Base-by-base conservation (phyloP, 2,888 invertebrate genomes). In the Macropis europaea region DNA sequence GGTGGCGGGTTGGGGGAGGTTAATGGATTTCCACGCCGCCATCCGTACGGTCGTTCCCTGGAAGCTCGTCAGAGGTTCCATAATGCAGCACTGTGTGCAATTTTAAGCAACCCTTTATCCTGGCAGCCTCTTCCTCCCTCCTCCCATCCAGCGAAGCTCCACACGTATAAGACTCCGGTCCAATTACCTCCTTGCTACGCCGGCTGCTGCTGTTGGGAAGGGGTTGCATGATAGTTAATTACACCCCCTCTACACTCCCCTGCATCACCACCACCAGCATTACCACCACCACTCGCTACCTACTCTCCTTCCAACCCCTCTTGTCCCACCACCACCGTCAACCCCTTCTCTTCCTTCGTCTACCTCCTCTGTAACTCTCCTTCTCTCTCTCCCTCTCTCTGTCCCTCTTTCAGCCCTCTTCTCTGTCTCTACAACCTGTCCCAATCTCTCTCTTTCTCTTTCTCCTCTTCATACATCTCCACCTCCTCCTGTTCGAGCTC, bases 181-280 rank as follows among this genome's bases (percentile, higher is more conserved):
- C 88, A 89, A 89, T 89, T 89, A 89, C 88, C 88, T 88, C 87
- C 88, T 89, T 87, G 88, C 87, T 89, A 87, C 86, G 87, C 87
- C 87, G 86, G 85, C 86, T 86, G 84, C 83, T 82, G 82, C 82
- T 85, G 85, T 84, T 83, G 84, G 84, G 85, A 85, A 84, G 88
- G 87, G 87, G 86, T 87, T 86, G 88, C 88, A 88, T 88, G 89
- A 88, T 89, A 88, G 89, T 89, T 89, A 89, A 89, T 89, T 89
- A 88, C 89, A 87, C 86, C 88, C 87, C 84, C 84, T 75, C 83
- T 78, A 73, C 79, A 78, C 78, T 82, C 84, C 81, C 80, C 77
- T 76, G 77, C 76, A 78, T 78, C 75, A 78, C 84, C 73, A 77
- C 80, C 82, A 74, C 73, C 70, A 80, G 68, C 80, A 72, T 63